phyloP scores from a whole-genome alignment of 2,113 vertebrate genomes.

The Heloderma charlesbogerti region DNA sequence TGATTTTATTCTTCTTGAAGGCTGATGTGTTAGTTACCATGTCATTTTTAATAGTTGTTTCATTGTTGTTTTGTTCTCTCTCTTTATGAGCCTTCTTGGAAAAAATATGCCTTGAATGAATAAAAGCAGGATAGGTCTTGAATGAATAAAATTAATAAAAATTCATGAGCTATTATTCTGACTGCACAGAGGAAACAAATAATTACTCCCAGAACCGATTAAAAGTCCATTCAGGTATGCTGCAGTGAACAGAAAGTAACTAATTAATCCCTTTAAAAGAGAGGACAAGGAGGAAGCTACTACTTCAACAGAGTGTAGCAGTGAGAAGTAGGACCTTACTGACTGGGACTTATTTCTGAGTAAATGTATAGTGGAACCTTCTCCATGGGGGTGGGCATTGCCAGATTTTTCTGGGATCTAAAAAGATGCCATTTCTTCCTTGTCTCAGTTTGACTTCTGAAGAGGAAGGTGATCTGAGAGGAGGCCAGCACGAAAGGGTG shows the following conservation, averaged over 20 bases:
- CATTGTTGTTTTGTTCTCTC: background rate
- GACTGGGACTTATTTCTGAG: background rate
- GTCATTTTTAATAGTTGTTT: background rate
- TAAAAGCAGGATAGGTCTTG: background rate
- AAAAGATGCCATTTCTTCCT: background rate
- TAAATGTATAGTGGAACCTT: background rate
- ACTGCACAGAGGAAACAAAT: background rate
- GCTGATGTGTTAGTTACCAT: background rate
- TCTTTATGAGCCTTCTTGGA: background rate
- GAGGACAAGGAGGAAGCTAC: background rate
- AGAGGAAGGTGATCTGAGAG: background rate
- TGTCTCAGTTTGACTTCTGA: background rate
- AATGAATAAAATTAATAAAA: background rate
- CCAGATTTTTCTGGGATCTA: background rate
- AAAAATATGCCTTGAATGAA: background rate
- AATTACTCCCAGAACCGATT: background rate
- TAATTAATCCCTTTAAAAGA: background rate
- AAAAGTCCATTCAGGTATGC: background rate
- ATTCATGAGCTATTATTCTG: background rate
- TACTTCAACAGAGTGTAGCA: background rate
- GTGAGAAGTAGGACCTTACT: background rate
- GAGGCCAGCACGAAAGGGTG: background rate
- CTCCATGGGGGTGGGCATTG: background rate
- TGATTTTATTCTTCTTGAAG: background rate
- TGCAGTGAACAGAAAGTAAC: background rate